Conservation (phyloP, 2,888 invertebrate genomes). For the Teinopalpus imperialis region DNA sequence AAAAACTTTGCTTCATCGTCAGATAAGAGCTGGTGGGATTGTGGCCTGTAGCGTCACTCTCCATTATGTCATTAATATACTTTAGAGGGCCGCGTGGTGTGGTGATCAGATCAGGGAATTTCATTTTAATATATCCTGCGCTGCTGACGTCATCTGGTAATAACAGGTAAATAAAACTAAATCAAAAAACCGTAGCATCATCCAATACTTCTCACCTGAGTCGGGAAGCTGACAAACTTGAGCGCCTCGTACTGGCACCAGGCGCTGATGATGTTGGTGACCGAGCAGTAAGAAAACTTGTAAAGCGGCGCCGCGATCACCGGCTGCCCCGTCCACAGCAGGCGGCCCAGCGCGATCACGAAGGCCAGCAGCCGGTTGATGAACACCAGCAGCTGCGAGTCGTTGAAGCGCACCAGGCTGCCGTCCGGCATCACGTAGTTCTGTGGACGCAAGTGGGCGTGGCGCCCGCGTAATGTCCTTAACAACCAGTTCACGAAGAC, state of each 20-base stretch:
- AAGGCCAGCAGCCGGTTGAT: slow-evolving; percentile 96
- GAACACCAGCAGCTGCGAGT: slow-evolving; percentile 98
- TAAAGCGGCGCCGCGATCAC: slow-evolving; percentile 93
- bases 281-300: slow-evolving; percentile 96
- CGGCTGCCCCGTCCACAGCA: slow-evolving; percentile 81
- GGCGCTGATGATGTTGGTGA: slow-evolving; percentile 98
- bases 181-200: background rate
- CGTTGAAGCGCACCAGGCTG: slow-evolving; percentile 87
- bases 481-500: too few species aligned
- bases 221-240: slow-evolving; percentile 98
- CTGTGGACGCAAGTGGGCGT: too few species aligned
- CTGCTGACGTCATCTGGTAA: too few species aligned
- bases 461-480: too few species aligned
- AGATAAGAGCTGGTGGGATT: too few species aligned
- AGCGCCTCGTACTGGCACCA: slow-evolving; percentile 99
- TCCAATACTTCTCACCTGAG: slow-evolving; percentile 94
- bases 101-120: too few species aligned
- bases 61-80: too few species aligned
- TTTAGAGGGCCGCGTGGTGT: too few species aligned
- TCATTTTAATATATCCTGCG: too few species aligned
- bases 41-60: too few species aligned
- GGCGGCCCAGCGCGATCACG: slow-evolving; percentile 84
- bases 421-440: slow-evolving; percentile 85
- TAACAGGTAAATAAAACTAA: too few species aligned
- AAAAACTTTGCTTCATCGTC: too few species aligned